Percentiles rank a stretch among this genome's conserved stretches.
Evolutionary conservation across 2,113 vertebrate species (phyloP).

Genomic region (Clarias gariepinus): DNA sequence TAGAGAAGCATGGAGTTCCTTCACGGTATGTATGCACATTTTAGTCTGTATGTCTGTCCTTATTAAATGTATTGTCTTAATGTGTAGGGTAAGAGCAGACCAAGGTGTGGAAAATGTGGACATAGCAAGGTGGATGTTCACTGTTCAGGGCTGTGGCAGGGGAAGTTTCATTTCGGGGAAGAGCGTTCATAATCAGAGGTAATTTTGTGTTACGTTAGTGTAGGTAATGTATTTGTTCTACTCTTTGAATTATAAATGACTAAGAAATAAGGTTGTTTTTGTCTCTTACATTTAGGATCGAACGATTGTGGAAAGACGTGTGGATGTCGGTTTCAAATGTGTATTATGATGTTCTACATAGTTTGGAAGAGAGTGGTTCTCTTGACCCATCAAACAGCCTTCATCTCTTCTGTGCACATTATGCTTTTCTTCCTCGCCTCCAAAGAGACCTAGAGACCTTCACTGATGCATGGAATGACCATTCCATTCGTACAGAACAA

Average conservation of each 20-base stretch:
- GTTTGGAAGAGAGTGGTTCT: neutral
- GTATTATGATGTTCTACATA: neutral
- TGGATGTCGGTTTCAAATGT: neutral
- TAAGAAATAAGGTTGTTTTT: neutral
- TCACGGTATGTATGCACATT: neutral
- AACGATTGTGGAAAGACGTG: neutral
- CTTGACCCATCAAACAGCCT: too few relatives aligned
- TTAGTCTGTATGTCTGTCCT: neutral
- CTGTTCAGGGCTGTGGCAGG: neutral
- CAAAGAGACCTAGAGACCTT: too few relatives aligned
- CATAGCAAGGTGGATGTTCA: neutral
- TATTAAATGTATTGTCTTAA: too few relatives aligned
- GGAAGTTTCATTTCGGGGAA: neutral
- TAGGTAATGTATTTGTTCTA: neutral
- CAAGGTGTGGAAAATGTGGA: neutral
- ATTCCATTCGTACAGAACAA: neutral
- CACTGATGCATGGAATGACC: too few relatives aligned
- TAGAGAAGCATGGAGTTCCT: constrained; percentile 23
- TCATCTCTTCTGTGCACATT: too few relatives aligned
- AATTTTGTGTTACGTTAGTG: neutral
- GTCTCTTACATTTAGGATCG: neutral
- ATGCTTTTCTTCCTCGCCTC: too few relatives aligned
- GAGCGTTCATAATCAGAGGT: neutral
- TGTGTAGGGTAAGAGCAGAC: too few relatives aligned
- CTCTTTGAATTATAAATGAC: neutral